Base-by-base conservation (phyloP, 2,113 vertebrate species). In the Blennius ocellaris region DNA sequence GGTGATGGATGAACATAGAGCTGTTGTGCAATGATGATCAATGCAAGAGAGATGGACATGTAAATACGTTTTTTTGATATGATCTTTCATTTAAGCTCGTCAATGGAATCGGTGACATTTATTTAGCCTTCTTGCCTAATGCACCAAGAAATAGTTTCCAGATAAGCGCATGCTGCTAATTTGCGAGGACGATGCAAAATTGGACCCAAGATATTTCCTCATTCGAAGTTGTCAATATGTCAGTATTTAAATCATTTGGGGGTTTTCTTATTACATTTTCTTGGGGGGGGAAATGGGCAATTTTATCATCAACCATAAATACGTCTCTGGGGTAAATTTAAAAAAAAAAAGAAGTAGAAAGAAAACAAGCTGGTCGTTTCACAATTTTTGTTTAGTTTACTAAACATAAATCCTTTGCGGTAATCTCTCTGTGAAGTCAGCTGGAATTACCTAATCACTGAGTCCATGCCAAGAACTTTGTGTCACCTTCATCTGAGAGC, bases 381-480 rank as follows among this genome's bases (percentile, higher is more conserved):
- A 14, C 74, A 82, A 68, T 52, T n/a, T 52, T n/a, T 66, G 45
- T 74, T 30, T 73, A 76, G 43, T 79, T 71, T 55, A 41, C 69
- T 70, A 40, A 86, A 73, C 21, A 30, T 30, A 30, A 30, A 30
- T 30, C 21, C 21, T 30, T 4, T 4, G 61, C 16, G 15, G n/a
- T 53, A 74, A 56, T 30, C 70, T 40, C 58, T 39, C 68, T n/a
- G 17, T 60, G 67, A 73, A 78, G 75, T 77, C 73, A 36, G 51
- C 61, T 41, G 64, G 47, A 21, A 51, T 8, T 30, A 48, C 41
- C 51, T 21, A 54, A 47, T 53, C 62, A 16, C 57, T 59, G 59
- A 66, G 68, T 61, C 39, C 0, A 49, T 64, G 85, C 53, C 90
- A 66, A 50, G 64, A 80, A 72, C 49, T 49, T 76, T 40, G 36